A percentile compares a stretch with the other conserved stretches of the same genome.
Conservation (phyloP, 2,888 invertebrate species). For the Lasioglossum villosulum region DNA sequence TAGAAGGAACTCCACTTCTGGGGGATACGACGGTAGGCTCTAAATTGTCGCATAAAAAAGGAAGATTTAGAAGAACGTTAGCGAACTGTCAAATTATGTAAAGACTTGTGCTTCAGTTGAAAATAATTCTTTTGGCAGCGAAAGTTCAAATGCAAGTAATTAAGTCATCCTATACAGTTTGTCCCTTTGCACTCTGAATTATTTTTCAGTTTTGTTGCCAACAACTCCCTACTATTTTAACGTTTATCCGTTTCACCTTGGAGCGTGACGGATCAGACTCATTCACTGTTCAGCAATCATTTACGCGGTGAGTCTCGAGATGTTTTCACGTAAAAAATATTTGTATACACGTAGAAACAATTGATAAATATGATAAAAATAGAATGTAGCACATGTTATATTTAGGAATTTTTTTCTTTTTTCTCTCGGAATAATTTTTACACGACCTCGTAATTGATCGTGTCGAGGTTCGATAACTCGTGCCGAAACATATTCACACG, state of each 20-base stretch:
- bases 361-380: background rate
- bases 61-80: background rate
- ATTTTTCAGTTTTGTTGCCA: too few relatives aligned
- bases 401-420: background rate
- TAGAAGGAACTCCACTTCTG: background rate
- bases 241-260: too few relatives aligned
- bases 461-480: background rate
- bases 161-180: background rate
- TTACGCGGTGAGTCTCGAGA: too few relatives aligned
- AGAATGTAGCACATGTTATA: background rate
- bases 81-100: background rate
- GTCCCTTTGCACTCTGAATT: too few relatives aligned
- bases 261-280: too few relatives aligned
- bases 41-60: background rate
- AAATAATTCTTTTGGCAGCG: background rate
- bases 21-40: background rate
- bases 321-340: too few relatives aligned
- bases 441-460: background rate
- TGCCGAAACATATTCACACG: background rate
- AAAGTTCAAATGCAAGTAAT: background rate
- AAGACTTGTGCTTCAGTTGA: background rate
- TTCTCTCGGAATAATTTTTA: background rate
- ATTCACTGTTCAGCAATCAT: too few relatives aligned
- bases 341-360: background rate
- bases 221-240: too few relatives aligned